Evolutionary conservation across 2,888 invertebrate genomes (phyloP).

Genomic region (Linnaemya vulpina): DNA sequence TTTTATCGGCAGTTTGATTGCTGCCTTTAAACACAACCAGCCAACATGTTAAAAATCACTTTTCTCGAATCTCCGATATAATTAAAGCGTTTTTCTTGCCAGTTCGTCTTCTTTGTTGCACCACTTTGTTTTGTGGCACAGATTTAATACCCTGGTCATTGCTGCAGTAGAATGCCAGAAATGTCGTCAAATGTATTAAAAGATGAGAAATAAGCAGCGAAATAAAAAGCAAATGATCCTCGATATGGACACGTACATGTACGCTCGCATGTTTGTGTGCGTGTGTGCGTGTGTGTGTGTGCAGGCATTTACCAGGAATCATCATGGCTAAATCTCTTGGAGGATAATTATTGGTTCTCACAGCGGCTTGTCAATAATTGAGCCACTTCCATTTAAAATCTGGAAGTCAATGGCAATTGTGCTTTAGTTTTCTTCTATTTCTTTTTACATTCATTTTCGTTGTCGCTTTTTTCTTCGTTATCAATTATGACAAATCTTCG

Average conservation of each 20-base stretch:
- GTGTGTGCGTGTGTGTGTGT: neutral
- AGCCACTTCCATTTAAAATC: conserved; percentile 62
- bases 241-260: conserved; percentile 54
- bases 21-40: conserved; percentile 10
- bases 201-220: conserved; percentile 56
- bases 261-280: too few relatives aligned
- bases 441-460: conserved; percentile 15
- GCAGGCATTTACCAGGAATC: conserved; percentile 32
- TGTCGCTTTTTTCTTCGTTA: conserved; percentile 75
- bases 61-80: conserved; percentile 67
- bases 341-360: conserved; percentile 70
- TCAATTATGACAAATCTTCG: conserved; percentile 83
- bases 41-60: conserved; percentile 71
- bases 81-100: conserved; percentile 57
- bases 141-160: conserved; percentile 80
- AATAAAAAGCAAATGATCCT: conserved; percentile 49
- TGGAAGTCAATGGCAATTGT: conserved; percentile 49
- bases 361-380: conserved; percentile 72
- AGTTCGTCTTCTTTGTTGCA: conserved; percentile 21
- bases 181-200: conserved; percentile 77
- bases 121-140: conserved; percentile 52
- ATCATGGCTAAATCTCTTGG: conserved; percentile 45
- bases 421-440: conserved; percentile 4
- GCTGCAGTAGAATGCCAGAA: conserved; percentile 76
- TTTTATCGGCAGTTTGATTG: conserved; percentile 66